These are phyloP conservation scores for Bufo gargarizans DNA, from an alignment of 2,113 vertebrate species.

Conservation along the genomic window DNA sequence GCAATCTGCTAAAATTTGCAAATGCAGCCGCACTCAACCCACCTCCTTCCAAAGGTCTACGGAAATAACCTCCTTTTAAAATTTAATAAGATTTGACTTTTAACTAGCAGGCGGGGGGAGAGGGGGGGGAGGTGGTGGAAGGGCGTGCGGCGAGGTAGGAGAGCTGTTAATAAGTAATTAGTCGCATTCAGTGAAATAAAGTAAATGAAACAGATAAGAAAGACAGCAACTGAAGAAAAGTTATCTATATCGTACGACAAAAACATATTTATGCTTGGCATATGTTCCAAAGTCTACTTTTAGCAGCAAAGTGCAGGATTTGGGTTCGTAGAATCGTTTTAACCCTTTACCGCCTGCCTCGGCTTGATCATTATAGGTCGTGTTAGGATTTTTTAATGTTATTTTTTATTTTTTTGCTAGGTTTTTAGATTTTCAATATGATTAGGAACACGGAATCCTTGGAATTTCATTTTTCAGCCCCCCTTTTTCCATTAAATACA, in stretches of 20 bases:
- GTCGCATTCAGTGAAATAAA: conserved; percentile 52
- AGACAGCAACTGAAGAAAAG: conserved; percentile 28
- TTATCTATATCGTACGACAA: conserved; percentile 53
- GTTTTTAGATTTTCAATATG: too few relatives aligned
- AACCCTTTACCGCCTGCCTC: background rate
- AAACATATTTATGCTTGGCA: conserved; percentile 44
- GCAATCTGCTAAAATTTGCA: conserved; percentile 59
- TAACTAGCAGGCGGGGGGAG: conserved; percentile 39
- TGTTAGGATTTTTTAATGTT: background rate
- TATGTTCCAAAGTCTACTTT: conserved; percentile 54
- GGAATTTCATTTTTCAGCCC: background rate
- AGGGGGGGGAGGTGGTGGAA: background rate
- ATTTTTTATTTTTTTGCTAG: background rate
- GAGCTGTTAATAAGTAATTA: conserved; percentile 59
- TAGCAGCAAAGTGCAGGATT: conserved; percentile 4
- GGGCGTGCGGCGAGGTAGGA: conserved; percentile 41
- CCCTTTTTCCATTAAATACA: background rate
- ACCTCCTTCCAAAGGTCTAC: conserved; percentile 58
- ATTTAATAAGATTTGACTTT: conserved; percentile 60
- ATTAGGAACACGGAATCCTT: background rate
- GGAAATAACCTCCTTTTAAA: conserved; percentile 59
- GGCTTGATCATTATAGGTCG: background rate
- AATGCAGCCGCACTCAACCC: conserved; percentile 48
- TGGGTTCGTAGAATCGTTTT: background rate
- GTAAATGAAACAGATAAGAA: conserved; percentile 54